A percentile compares a stretch with the other conserved stretches of the same genome.
These are phyloP conservation scores for Mirounga angustirostris DNA, from an alignment of 2,113 vertebrate species.

Conservation along the genomic window DNA sequence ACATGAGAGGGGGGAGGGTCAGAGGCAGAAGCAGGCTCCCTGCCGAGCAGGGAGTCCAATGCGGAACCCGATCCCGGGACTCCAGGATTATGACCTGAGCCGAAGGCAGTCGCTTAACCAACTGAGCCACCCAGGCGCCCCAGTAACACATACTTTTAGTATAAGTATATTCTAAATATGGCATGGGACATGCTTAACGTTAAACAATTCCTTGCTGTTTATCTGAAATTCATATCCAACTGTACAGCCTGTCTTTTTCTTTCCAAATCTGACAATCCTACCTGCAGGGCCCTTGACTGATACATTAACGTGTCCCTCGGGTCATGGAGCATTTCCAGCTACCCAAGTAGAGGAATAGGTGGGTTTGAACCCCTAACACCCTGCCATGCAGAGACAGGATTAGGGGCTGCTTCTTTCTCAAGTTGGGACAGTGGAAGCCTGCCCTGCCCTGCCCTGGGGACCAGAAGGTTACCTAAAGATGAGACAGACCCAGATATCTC, in stretches of 20 bases:
- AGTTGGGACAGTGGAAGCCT: fast-evolving
- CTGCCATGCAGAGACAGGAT: neutral
- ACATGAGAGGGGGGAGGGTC: no score
- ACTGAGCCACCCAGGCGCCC: no score
- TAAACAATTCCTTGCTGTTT: neutral
- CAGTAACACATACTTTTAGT: neutral
- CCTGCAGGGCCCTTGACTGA: neutral
- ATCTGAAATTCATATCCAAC: neutral
- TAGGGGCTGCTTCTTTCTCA: neutral
- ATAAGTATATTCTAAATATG: neutral
- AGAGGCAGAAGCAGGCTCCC: no score
- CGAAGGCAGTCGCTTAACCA: no score
- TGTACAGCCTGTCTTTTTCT: neutral
- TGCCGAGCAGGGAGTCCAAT: no score
- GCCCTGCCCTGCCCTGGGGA: neutral
- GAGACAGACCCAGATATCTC: neutral
- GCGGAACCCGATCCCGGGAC: no score
- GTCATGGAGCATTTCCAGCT: neutral
- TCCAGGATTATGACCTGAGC: no score
- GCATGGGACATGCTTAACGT: neutral
- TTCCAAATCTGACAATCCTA: neutral
- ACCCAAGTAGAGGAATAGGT: neutral
- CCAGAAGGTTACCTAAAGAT: neutral
- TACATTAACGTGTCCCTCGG: neutral
- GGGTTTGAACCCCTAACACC: fast-evolving